phyloP scores from a whole-genome alignment of 1,140 invertebrate species.

The Drosophila ohnishii region DNA sequence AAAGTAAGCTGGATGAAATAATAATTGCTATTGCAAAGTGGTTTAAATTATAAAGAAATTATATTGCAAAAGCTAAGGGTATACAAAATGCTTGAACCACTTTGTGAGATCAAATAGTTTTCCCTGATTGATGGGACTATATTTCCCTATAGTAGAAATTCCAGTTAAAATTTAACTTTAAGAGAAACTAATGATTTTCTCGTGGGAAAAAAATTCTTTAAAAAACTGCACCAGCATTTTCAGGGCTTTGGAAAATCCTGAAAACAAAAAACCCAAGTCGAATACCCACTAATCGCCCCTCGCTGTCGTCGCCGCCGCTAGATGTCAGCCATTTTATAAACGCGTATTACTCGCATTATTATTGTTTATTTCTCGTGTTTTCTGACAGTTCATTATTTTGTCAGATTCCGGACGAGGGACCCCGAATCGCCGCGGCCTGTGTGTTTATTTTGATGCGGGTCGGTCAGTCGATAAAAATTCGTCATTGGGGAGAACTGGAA shows the following conservation, averaged over 20 bases:
- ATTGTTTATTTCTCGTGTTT: conserved; percentile 74
- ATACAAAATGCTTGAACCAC: background rate
- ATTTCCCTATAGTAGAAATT: background rate
- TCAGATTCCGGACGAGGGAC: conserved; percentile 56
- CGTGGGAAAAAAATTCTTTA: background rate
- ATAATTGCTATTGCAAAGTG: background rate
- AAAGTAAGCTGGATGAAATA: background rate
- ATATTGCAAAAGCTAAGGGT: background rate
- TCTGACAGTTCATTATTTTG: conserved; percentile 81
- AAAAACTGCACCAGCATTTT: background rate
- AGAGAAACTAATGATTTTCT: background rate
- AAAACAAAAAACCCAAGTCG: too few species aligned
- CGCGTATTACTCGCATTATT: conserved; percentile 49
- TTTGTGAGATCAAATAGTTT: background rate
- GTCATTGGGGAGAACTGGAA: conserved; percentile 46
- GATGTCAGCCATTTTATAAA: conserved; percentile 54
- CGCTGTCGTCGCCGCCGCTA: conserved; percentile 2
- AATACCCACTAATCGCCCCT: conserved; percentile 13
- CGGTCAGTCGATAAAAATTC: conserved; percentile 77
- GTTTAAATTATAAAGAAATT: background rate
- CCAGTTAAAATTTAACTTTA: background rate
- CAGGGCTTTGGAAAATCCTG: too few species aligned
- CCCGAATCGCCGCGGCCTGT: conserved; percentile 1
- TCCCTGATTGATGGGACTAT: too few species aligned
- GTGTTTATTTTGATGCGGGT: conserved; percentile 71